Conservation (phyloP, 2,113 vertebrate genomes). For the Hyaena hyaena region DNA sequence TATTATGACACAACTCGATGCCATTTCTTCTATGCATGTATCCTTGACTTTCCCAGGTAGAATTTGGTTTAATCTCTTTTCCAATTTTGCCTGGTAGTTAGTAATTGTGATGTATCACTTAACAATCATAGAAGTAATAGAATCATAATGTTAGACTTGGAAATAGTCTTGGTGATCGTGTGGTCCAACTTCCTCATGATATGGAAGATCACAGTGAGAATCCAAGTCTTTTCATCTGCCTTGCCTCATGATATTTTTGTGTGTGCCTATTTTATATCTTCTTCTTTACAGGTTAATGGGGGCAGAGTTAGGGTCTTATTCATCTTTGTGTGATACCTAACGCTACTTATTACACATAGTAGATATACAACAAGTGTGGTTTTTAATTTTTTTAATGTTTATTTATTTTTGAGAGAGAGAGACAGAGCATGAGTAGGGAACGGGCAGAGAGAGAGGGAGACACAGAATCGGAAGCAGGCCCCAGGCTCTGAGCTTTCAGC, state of each 20-base stretch:
- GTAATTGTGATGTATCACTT: not conserved
- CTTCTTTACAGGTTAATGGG: not conserved
- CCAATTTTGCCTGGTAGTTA: not conserved
- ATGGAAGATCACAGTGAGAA: not conserved
- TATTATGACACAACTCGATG: not conserved
- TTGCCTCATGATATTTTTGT: constrained; percentile 11
- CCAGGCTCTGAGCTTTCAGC: too few relatives aligned
- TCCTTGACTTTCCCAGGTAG: not conserved
- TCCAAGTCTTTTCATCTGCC: not conserved
- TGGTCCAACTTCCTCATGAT: not conserved
- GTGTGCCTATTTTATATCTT: not conserved
- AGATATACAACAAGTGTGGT: not conserved
- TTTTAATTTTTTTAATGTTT: too few relatives aligned
- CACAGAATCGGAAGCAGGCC: too few relatives aligned
- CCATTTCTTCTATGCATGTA: not conserved
- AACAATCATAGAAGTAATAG: constrained; percentile 1
- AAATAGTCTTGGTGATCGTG: not conserved
- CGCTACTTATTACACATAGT: not conserved
- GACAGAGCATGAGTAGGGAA: too few relatives aligned
- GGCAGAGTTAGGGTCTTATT: constrained; percentile 16
- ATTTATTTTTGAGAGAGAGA: too few relatives aligned
- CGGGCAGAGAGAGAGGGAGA: too few relatives aligned
- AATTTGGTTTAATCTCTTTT: constrained; percentile 12
- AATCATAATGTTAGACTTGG: constrained; percentile 20
- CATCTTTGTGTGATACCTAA: constrained; percentile 28